Percentiles rank a stretch among this genome's conserved stretches.
Conservation (phyloP, 1,140 invertebrate species). For the Pogonus chalceus region DNA sequence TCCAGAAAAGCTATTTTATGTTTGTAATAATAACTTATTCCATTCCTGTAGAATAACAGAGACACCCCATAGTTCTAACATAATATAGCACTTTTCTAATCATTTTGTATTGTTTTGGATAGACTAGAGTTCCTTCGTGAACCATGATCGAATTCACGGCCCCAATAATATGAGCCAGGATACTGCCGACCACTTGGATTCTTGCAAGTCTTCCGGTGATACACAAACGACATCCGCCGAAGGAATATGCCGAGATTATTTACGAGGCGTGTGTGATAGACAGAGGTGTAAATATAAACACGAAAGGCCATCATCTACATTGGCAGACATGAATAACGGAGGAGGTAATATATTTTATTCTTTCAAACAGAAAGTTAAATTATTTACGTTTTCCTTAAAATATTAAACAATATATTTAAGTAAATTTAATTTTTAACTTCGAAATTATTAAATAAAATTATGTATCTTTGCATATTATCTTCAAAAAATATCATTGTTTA, state of each 20-base stretch:
- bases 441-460: no score
- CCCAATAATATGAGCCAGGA: background rate
- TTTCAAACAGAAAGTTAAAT: constrained; percentile 4
- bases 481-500: no score
- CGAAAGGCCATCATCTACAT: constrained; percentile 37
- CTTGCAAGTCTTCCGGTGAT: background rate
- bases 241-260: constrained; percentile 48
- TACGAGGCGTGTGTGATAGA: constrained; percentile 58
- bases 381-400: no score
- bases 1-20: no score
- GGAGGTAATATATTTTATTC: no score
- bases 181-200: background rate
- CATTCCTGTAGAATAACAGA: no score
- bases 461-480: no score
- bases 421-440: no score
- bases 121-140: background rate
- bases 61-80: no score
- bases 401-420: no score
- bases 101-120: background rate
- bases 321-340: constrained; percentile 18
- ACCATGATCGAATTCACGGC: background rate
- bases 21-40: no score
- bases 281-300: constrained; percentile 68
- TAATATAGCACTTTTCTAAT: no score
- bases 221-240: constrained; percentile 2